Evolutionary conservation across 1,140 invertebrate species (phyloP), one percentile per base, ranked within the genome.

Genomic region (Archegozetes longisetosus): DNA sequence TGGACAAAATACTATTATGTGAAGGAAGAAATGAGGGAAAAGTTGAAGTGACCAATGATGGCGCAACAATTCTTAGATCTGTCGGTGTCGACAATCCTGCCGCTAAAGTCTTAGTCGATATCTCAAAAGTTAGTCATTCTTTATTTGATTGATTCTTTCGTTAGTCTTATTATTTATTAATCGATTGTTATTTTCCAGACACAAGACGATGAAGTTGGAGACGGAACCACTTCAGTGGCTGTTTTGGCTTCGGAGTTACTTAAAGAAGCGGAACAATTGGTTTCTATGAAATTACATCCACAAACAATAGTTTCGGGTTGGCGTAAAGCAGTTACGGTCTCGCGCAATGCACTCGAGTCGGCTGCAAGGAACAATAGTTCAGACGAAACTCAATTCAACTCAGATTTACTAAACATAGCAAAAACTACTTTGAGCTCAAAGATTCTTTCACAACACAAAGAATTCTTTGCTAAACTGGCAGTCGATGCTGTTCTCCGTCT

Each of bases 201-300:
- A 9, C 95, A 98, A 72, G 96, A 99, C 77, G 91, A 95, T 74
- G 96, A 99, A 82, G 95, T 98, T 66, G 96, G 96, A 55, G 96
- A 99, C 82, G 96, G 95, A 27, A 99, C 96, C 47, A 99, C 96
- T 32, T 97, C 93, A 22, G 96, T 99, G 0, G 93, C 93, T 57
- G 94, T 99, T 23, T 75, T 98, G 56, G 94, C 95, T 68, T 82
- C 92, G 64, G 95, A 99, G 76, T 74, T 99, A 20, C 73, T 99
- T 1, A 83, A 86, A 69, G 91, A 97, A 76, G 94, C 95, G 2
- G 96, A 99, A 72, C 85, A 86, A 68, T 73, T 99, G 14, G 82
- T 99, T 49, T 82, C 85, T 50, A 84, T 92, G 73, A 94, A 94
- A 73, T 83, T 99, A 61, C 96, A 99, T 74, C 96, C 96, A 40